These are phyloP conservation scores for Monopterus albus DNA, from an alignment of 2,113 vertebrate genomes.

Conservation along the genomic window DNA sequence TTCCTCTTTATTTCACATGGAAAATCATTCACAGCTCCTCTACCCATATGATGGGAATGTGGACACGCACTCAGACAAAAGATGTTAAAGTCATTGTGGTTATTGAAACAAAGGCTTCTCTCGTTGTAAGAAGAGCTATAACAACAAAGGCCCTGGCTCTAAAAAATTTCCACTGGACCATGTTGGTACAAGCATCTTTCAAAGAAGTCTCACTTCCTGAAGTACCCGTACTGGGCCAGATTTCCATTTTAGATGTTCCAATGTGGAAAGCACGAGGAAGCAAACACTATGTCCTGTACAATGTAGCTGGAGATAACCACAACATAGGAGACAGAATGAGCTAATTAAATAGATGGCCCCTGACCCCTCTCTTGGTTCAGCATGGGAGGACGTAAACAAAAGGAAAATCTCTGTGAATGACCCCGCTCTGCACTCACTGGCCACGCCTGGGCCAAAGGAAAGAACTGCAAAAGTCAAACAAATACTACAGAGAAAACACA, in stretches of 20 bases:
- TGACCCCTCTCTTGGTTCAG: slow-evolving; percentile 49
- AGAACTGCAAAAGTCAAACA: slow-evolving; percentile 47
- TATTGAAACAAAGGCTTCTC: slow-evolving; percentile 13
- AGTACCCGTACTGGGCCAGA: slow-evolving; percentile 39
- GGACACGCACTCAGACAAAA: slow-evolving; percentile 1
- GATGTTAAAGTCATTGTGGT: slow-evolving; percentile 44
- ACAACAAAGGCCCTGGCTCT: slow-evolving; percentile 24
- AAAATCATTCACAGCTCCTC: slow-evolving; percentile 2
- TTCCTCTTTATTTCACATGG: neutral
- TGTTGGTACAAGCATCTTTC: slow-evolving; percentile 44
- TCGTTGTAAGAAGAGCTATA: slow-evolving; percentile 4
- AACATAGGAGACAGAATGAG: slow-evolving; percentile 62
- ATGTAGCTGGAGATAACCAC: slow-evolving; percentile 68
- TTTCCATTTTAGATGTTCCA: slow-evolving; percentile 72
- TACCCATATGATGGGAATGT: neutral
- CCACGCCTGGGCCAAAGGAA: slow-evolving; percentile 41
- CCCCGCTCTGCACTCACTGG: slow-evolving; percentile 53
- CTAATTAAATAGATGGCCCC: slow-evolving; percentile 69
- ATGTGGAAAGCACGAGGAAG: slow-evolving; percentile 62
- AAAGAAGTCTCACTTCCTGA: slow-evolving; percentile 61
- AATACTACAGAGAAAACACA: slow-evolving; percentile 55
- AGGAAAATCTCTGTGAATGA: slow-evolving; percentile 36
- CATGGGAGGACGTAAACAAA: slow-evolving; percentile 63
- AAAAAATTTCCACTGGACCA: slow-evolving; percentile 34
- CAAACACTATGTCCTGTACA: slow-evolving; percentile 53